Percentiles rank a stretch among this genome's conserved stretches.
These are phyloP conservation scores for Chymomyza costata DNA, from an alignment of 1,140 invertebrate species.

Conservation along the genomic window DNA sequence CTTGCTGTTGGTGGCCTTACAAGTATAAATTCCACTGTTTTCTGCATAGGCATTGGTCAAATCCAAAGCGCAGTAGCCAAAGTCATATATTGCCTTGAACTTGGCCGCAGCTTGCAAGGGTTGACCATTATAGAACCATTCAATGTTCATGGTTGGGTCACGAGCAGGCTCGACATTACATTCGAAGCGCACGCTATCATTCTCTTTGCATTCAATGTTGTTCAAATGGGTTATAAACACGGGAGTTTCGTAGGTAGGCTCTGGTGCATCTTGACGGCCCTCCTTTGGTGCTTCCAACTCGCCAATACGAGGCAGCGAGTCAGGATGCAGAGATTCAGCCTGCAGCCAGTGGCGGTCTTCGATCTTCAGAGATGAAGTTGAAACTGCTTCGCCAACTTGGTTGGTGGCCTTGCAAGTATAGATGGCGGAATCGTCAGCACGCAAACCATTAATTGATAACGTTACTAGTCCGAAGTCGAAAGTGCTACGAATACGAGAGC, in stretches of 20 bases:
- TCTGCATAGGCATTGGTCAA: constrained; percentile 88
- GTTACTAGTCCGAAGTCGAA: constrained; percentile 97
- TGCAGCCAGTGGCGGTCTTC: constrained; percentile 91
- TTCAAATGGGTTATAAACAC: constrained; percentile 94
- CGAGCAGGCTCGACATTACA: constrained; percentile 95
- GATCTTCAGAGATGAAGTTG: constrained; percentile 92
- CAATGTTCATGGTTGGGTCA: constrained; percentile 95
- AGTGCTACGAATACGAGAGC: constrained; percentile 89
- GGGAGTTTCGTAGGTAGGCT: constrained; percentile 88
- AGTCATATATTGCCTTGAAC: constrained; percentile 91
- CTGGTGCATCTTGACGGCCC: constrained; percentile 80
- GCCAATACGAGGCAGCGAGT: constrained; percentile 90
- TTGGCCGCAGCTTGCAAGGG: constrained; percentile 86
- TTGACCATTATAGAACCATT: constrained; percentile 93
- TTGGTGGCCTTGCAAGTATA: constrained; percentile 96
- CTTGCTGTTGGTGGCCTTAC: constrained; percentile 93
- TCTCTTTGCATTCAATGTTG: constrained; percentile 92
- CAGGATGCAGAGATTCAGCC: constrained; percentile 92
- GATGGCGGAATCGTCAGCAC: constrained; percentile 93
- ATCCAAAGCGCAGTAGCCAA: constrained; percentile 91
- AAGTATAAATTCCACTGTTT: constrained; percentile 93
- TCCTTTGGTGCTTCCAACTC: constrained; percentile 88
- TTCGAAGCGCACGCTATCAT: constrained; percentile 94
- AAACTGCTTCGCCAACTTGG: constrained; percentile 91
- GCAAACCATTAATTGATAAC: constrained; percentile 89